These are phyloP conservation scores for Lasiommata megera DNA, from an alignment of 2,888 invertebrate genomes.

Conservation along the genomic window DNA sequence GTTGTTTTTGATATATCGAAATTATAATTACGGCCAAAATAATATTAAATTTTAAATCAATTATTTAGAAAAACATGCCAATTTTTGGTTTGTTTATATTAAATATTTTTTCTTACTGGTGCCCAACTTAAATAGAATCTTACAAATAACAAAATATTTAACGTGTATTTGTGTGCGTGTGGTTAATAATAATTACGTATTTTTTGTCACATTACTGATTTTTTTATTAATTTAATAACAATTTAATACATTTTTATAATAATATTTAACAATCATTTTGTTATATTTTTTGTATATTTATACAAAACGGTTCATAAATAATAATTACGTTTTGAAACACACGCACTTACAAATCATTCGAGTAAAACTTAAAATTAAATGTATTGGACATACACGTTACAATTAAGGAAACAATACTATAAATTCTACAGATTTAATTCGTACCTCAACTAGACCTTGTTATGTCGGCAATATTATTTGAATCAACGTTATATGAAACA, in stretches of 20 bases:
- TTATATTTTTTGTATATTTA: neutral
- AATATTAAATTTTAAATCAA: neutral
- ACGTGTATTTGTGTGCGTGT: constrained; percentile 6
- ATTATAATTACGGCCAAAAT: neutral
- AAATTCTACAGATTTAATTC: neutral
- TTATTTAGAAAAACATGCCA: neutral
- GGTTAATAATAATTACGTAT: too few species aligned
- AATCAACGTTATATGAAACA: too few species aligned
- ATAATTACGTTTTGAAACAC: constrained; percentile 2
- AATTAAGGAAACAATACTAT: constrained; percentile 4
- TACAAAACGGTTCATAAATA: neutral
- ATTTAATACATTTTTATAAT: too few species aligned
- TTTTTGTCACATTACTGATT: too few species aligned
- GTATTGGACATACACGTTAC: constrained; percentile 12
- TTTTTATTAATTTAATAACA: neutral
- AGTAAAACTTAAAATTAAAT: constrained; percentile 23
- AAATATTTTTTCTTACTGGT: constrained; percentile 13
- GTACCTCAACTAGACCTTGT: neutral
- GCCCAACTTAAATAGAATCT: constrained; percentile 17
- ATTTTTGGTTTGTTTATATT: neutral
- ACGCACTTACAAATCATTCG: constrained; percentile 24
- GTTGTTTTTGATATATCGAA: neutral
- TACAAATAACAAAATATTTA: constrained; percentile 16
- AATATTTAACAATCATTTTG: neutral
- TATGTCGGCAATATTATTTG: neutral